Evolutionary conservation across 2,113 vertebrate genomes (phyloP), one percentile per base, ranked within the genome.

Genomic region (Cebidichthys violaceus): DNA sequence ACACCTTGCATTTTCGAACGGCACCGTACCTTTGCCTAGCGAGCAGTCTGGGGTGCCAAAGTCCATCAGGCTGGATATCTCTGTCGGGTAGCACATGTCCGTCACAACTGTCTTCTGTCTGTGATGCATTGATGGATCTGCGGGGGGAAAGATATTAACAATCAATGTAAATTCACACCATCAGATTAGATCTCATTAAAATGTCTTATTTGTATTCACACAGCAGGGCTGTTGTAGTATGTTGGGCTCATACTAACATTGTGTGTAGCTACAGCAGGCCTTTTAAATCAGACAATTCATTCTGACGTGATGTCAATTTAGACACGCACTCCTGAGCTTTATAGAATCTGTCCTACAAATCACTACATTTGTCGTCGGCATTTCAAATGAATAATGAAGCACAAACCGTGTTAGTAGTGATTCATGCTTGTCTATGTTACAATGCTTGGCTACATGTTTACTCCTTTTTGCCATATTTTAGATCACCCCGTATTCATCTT

Each of bases 51-150:
- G 91, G 31, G 93, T 93, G 82, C 91, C 90, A 74, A 95, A 95
- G 88, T 96, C 94, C 93, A 95, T 94, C 84, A 96, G 84, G 91
- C 93, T 94, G 61, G 94, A 94, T 86, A 95, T 95, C 83, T 94
- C 93, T 8, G 92, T 89, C 20, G 94, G 91, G 91, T 95, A 95
- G 89, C 94, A 94, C 91, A 95, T 93, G 89, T 95, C 94, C 15
- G 92, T 94, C 86, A 95, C 87, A 71, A 93, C 55, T 3, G 94
- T 84, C 90, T 95, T 95, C 87, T 94, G 93, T 73, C 94, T 92
- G 86, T 91, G 94, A 83, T 93, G 93, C 69, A 94, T 50, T 4
- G 89, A 82, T 1, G 93, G 81, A 84, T 95, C 95, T 96, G 91
- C n/a, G 57, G 67, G 57, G 57, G 14, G 72, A 24, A 57, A 31